Percentiles rank a stretch among this genome's conserved stretches.
phyloP scores from a whole-genome alignment of 2,797 vertebrate genomes.

The Poeciliopsis paucimaculata region DNA sequence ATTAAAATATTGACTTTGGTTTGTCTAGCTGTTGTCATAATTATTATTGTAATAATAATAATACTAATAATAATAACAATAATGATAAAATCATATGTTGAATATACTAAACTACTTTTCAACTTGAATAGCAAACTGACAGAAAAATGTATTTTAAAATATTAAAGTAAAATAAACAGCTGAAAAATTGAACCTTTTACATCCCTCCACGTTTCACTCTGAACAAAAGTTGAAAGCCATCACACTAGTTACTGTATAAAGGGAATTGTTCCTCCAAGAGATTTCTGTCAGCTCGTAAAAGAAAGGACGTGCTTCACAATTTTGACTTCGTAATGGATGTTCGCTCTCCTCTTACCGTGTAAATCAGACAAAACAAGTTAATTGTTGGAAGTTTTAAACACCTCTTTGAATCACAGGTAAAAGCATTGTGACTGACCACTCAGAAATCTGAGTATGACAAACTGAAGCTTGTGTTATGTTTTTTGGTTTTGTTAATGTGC shows the following conservation, averaged over 20 bases:
- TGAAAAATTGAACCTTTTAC: conserved; percentile 1
- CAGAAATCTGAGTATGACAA: background rate
- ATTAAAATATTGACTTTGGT: background rate
- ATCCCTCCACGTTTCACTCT: conserved; percentile 3
- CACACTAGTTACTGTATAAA: conserved; percentile 26
- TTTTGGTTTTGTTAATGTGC: background rate
- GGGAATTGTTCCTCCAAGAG: conserved; percentile 36
- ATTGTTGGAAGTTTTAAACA: conserved; percentile 8
- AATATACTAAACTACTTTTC: background rate
- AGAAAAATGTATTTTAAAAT: conserved; percentile 12
- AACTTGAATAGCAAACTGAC: background rate
- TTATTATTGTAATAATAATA: background rate
- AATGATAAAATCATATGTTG: background rate
- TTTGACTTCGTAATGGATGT: conserved; percentile 17
- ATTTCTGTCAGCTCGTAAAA: conserved; percentile 33
- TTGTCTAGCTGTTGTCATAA: background rate
- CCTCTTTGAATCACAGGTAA: background rate
- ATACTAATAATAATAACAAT: background rate
- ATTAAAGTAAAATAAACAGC: background rate
- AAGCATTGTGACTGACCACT: background rate
- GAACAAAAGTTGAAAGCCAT: conserved; percentile 41
- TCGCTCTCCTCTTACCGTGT: conserved; percentile 12
- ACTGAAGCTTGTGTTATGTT: background rate
- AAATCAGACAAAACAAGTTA: conserved; percentile 9
- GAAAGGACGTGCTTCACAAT: conserved; percentile 44